Base-by-base conservation (phyloP, 2,797 vertebrate genomes). In the Mormyrops boulengeri region DNA sequence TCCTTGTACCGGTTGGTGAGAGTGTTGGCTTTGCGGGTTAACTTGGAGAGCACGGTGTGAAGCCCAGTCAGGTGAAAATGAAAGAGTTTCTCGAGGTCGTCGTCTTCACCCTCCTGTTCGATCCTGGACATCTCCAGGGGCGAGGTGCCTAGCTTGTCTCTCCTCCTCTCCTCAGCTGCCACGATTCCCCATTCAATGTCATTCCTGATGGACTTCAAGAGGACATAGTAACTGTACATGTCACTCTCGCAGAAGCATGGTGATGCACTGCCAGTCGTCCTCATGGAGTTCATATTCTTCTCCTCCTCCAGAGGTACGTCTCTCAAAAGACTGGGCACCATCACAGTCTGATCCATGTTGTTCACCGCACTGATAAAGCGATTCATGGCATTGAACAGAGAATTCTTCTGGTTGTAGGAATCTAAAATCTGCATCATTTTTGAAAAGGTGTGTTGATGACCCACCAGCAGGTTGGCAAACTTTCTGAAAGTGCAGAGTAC, bases 311-410 rank as follows among this genome's bases (percentile, higher is more conserved):
- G 93, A n/a, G 98, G 98, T 93, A 99, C 96, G 90, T 99, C 98
- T 93, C 98, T 96, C 92, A 99, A 95, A 92, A 99, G 93, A 92
- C 97, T 99, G 89, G 98, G 98, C 92, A 99, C 95, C 98, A 99
- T 98, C 92, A 99, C 95, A 1, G 98, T 99, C 96, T 99, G 98
- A 94, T 99, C 98, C 98, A 99, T 99, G 95, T 99, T 98, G 94
- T 98, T 99, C 55, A 99, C 98, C 0, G 98, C 98, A 60, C 98
- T 97, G 88, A 99, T 96, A 93, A 99, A 99, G 89, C 98, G 96
- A 94, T 97, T 98, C 98, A 99, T 99, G 94, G 97, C 95, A 87
- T 96, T 97, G 93, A 98, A 97, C 86, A 98, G 96, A 0, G 97
- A 98, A 92, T 98, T 97, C 94, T 97, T 98, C 93, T 98, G 97